Evolutionary conservation across 2,113 vertebrate genomes (phyloP).

Genomic region (Condylura cristata): DNA sequence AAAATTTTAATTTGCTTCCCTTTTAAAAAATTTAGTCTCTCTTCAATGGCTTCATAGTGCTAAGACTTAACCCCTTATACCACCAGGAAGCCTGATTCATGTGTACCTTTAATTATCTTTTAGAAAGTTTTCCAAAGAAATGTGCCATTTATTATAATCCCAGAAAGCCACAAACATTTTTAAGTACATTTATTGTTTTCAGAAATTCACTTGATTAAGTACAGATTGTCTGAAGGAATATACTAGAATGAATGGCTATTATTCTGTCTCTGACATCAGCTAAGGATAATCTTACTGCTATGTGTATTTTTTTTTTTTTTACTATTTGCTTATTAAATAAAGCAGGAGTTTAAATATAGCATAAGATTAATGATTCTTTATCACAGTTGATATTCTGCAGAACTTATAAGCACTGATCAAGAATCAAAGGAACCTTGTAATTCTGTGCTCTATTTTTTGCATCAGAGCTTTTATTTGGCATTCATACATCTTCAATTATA

Average conservation of each 20-base stretch:
- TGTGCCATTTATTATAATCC: background rate
- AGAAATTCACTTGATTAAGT: conserved; percentile 40
- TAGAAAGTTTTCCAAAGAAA: background rate
- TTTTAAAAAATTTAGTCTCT: background rate
- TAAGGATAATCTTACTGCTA: conserved; percentile 50
- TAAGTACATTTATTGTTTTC: conserved; percentile 54
- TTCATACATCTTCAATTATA: conserved; percentile 63
- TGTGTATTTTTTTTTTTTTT: conserved; percentile 65
- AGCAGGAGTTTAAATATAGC: conserved; percentile 60
- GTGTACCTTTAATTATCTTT: conserved; percentile 37
- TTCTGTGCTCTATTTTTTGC: conserved; percentile 66
- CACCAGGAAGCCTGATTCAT: too few relatives aligned
- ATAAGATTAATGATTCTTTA: conserved; percentile 58
- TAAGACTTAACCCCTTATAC: too few relatives aligned
- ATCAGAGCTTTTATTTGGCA: conserved; percentile 70
- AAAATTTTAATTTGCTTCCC: background rate
- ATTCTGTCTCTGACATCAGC: conserved; percentile 1
- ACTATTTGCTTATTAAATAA: conserved; percentile 74
- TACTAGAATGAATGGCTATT: background rate
- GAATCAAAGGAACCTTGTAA: conserved; percentile 62
- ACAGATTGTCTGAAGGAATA: background rate
- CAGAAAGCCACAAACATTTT: conserved; percentile 47
- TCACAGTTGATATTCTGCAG: conserved; percentile 52
- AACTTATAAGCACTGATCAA: conserved; percentile 61
- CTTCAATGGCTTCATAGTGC: too few relatives aligned